These are phyloP conservation scores for Botia almorhae DNA, from an alignment of 2,797 vertebrate species.

Conservation along the genomic window DNA sequence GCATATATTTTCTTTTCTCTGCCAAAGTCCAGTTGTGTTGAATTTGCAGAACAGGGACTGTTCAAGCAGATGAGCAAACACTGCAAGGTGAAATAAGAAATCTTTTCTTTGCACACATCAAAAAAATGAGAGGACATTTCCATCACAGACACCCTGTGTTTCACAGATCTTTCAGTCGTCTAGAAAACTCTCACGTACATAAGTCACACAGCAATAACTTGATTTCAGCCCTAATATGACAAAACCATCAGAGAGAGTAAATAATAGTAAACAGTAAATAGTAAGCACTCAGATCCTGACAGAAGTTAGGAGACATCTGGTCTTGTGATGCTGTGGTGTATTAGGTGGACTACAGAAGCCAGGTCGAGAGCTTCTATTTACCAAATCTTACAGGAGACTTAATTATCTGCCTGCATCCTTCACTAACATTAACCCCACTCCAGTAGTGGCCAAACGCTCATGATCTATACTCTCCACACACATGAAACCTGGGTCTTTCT, in stretches of 20 bases:
- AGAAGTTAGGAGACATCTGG: conserved; percentile 36
- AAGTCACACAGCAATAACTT: conserved; percentile 41
- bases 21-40: conserved; percentile 31
- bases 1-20: conserved; percentile 82
- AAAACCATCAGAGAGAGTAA: conserved; percentile 39
- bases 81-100: conserved; percentile 53
- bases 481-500: not conserved
- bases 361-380: conserved; percentile 21
- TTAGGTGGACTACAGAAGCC: not conserved
- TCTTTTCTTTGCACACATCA: conserved; percentile 48
- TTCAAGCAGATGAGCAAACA: conserved; percentile 60
- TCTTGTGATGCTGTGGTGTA: conserved; percentile 4
- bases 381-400: conserved; percentile 15
- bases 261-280: conserved; percentile 17
- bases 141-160: conserved; percentile 47
- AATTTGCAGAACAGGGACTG: conserved; percentile 46
- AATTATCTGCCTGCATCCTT: conserved; percentile 21
- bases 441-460: not conserved
- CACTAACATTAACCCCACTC: not conserved
- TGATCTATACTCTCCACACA: conserved; percentile 19
- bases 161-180: conserved; percentile 44
- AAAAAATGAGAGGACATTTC: conserved; percentile 47
- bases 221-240: conserved; percentile 37
- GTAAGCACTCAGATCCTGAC: conserved; percentile 45
- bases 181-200: conserved; percentile 38